These are phyloP conservation scores for Sceloporus tristichus DNA, from an alignment of 2,113 vertebrate species.

Conservation along the genomic window DNA sequence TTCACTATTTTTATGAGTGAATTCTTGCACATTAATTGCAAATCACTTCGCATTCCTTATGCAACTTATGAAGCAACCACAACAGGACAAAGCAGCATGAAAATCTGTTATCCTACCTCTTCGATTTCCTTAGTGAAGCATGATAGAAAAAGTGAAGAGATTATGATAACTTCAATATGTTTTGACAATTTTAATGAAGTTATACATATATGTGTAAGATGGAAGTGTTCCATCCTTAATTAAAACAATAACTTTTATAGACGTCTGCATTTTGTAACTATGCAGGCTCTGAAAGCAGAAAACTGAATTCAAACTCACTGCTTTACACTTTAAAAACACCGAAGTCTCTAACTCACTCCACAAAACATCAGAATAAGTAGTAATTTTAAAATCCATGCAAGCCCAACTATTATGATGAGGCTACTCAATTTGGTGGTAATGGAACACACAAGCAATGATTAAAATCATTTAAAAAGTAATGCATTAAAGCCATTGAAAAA, in stretches of 20 bases:
- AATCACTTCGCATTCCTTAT: neutral
- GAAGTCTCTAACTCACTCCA: neutral
- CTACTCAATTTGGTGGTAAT: slow-evolving; percentile 54
- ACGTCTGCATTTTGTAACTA: slow-evolving; percentile 41
- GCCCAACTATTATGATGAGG: slow-evolving; percentile 17
- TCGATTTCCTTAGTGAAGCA: slow-evolving; percentile 98
- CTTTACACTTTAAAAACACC: slow-evolving; percentile 13
- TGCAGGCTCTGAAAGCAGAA: slow-evolving; percentile 28
- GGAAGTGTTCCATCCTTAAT: slow-evolving; percentile 53
- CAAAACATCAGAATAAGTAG: slow-evolving; percentile 47
- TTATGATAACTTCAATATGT: slow-evolving; percentile 81
- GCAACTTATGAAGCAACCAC: slow-evolving; percentile 73
- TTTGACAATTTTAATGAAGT: slow-evolving; percentile 71
- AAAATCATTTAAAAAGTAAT: slow-evolving; percentile 71
- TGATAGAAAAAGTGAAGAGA: slow-evolving; percentile 91
- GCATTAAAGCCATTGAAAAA: slow-evolving; percentile 71
- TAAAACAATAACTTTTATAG: slow-evolving; percentile 46
- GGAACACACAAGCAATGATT: slow-evolving; percentile 62
- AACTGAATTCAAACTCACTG: slow-evolving; percentile 33
- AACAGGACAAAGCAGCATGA: slow-evolving; percentile 70
- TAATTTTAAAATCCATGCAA: slow-evolving; percentile 43
- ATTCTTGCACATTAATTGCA: slow-evolving; percentile 9
- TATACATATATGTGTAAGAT: slow-evolving; percentile 78
- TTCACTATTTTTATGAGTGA: neutral
- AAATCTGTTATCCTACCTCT: slow-evolving; percentile 94